Conservation (phyloP, 2,797 vertebrate species). For the Sternotherus odoratus region DNA sequence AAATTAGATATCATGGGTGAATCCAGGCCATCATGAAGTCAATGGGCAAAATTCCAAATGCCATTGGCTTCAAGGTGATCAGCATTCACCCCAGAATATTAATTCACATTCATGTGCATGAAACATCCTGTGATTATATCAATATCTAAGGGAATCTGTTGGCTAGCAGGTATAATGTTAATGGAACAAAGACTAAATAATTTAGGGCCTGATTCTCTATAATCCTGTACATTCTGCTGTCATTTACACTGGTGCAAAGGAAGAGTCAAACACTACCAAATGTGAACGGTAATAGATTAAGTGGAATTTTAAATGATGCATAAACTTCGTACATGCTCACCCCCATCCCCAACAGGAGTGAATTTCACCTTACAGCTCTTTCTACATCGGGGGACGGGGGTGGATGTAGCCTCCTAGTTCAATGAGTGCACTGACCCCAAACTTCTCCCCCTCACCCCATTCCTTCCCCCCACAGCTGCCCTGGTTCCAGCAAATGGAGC, state of each 20-base stretch:
- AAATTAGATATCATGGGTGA: not conserved
- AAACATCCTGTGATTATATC: not conserved
- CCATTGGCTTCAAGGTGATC: not conserved
- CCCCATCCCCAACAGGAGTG: not conserved
- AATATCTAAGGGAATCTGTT: not conserved
- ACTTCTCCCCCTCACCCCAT: not conserved
- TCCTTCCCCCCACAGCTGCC: not conserved
- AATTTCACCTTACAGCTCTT: not conserved
- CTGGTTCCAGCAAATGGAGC: not conserved
- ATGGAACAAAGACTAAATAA: not conserved
- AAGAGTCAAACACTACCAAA: not conserved
- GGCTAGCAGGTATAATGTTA: not conserved
- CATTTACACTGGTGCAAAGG: fast-evolving
- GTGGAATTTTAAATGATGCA: not conserved
- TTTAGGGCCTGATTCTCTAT: not conserved
- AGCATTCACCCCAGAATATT: not conserved
- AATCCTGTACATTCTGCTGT: not conserved
- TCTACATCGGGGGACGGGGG: not conserved
- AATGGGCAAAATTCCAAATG: not conserved
- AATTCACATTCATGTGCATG: fast-evolving
- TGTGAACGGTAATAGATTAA: not conserved
- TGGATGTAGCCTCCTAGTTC: not conserved
- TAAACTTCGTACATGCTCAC: fast-evolving
- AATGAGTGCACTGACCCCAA: not conserved
- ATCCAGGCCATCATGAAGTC: not conserved